phyloP scores from a whole-genome alignment of 1,140 invertebrate species.

The Gryon sp. region DNA sequence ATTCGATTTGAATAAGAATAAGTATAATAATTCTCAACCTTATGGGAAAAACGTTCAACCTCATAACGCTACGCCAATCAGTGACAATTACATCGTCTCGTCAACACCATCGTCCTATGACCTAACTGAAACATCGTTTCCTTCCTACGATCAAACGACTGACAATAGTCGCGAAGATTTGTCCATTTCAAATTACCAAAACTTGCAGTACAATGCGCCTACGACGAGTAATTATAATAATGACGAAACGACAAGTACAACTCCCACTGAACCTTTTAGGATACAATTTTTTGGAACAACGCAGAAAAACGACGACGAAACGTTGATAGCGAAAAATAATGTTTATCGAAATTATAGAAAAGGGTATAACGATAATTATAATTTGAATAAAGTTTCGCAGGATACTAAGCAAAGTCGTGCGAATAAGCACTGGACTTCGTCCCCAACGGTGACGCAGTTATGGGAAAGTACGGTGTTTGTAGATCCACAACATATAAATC shows the following conservation, averaged over 20 bases:
- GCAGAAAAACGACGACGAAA: conserved; percentile 51
- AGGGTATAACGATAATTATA: conserved; percentile 54
- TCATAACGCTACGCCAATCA: conserved; percentile 70
- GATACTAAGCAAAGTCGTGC: conserved; percentile 25
- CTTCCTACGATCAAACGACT: conserved; percentile 20
- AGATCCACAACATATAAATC: conserved; percentile 86
- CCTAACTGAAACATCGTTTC: conserved; percentile 38
- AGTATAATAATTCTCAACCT: conserved; percentile 79
- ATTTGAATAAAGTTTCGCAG: conserved; percentile 17
- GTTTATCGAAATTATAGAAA: conserved; percentile 67
- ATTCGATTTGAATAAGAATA: conserved; percentile 73
- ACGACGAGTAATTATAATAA: conserved; percentile 25
- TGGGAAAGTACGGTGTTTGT: conserved; percentile 85
- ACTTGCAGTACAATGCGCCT: conserved; percentile 40
- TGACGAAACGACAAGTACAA: conserved; percentile 34
- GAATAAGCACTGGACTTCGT: conserved; percentile 80
- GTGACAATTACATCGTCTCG: conserved; percentile 75
- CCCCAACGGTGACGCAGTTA: conserved; percentile 79
- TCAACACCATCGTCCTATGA: conserved; percentile 70
- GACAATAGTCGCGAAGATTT: conserved; percentile 64
- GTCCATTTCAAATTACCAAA: conserved; percentile 62
- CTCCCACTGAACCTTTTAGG: conserved; percentile 67
- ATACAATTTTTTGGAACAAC: conserved; percentile 70
- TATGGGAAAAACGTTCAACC: conserved; percentile 76
- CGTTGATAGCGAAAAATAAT: conserved; percentile 68